Conservation (phyloP, 2,797 vertebrate genomes). For the Denticeps clupeoides region DNA sequence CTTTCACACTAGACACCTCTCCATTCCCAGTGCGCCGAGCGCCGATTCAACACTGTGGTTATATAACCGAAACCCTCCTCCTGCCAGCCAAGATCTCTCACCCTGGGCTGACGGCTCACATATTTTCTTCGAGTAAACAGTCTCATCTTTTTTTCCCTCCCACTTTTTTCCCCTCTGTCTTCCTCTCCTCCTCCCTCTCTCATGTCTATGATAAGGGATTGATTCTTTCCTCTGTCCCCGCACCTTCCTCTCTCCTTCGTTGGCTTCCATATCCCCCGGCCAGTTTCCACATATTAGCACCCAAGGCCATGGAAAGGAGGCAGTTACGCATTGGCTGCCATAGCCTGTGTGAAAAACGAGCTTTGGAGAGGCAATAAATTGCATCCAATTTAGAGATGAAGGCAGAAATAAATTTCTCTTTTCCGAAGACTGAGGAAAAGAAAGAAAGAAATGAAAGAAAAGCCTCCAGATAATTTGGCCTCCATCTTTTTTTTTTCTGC, state of each 20-base stretch:
- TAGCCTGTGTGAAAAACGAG: slow-evolving; percentile 74
- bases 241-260: slow-evolving; percentile 50
- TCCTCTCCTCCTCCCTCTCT: slow-evolving; percentile 28
- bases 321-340: slow-evolving; percentile 66
- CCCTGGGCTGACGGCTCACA: not conserved
- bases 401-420: slow-evolving; percentile 61
- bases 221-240: slow-evolving; percentile 55
- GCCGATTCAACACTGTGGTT: not conserved
- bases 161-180: not conserved
- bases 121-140: slow-evolving; percentile 4
- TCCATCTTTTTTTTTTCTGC: slow-evolving; percentile 41
- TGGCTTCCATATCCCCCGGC: slow-evolving; percentile 55
- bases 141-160: not conserved
- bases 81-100: not conserved
- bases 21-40: not conserved
- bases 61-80: not conserved
- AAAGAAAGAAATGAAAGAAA: slow-evolving; percentile 11
- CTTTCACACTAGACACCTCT: slow-evolving; percentile 1
- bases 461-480: slow-evolving; percentile 55
- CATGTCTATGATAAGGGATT: slow-evolving; percentile 56
- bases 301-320: slow-evolving; percentile 61
- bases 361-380: slow-evolving; percentile 76
- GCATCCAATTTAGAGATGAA: slow-evolving; percentile 80
- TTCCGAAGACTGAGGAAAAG: not conserved
- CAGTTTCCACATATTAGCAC: slow-evolving; percentile 70